Conservation (phyloP, 23 tunicate genomes). For the Clavelina lepadiformis region DNA sequence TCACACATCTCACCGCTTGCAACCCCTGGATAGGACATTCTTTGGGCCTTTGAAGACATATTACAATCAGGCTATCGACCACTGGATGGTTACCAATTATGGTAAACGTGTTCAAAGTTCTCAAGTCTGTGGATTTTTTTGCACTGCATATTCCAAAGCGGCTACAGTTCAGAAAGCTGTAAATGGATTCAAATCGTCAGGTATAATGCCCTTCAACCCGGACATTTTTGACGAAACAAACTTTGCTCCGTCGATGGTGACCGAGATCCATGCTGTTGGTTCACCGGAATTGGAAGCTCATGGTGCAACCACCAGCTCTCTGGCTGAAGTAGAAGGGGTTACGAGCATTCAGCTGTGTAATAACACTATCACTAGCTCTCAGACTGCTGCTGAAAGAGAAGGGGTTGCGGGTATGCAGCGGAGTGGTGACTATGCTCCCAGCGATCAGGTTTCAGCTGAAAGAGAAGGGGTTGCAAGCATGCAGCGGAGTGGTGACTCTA, state of each 20-base stretch:
- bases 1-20: conserved; percentile 22
- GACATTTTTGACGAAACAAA: conserved; percentile 1
- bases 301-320: no score
- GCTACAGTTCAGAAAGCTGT: not conserved
- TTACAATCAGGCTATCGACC: conserved; percentile 14
- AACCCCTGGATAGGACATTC: conserved; percentile 22
- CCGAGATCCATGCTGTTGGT: no score
- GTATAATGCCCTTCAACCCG: not conserved
- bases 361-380: no score
- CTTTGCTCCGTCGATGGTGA: not conserved
- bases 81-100: conserved; percentile 13
- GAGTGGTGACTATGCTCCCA: no score
- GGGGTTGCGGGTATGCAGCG: no score
- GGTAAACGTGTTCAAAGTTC: conserved; percentile 1
- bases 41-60: conserved; percentile 15
- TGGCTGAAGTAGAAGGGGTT: no score
- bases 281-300: no score
- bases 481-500: no score
- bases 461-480: no score
- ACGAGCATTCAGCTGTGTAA: no score
- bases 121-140: conserved; percentile 1
- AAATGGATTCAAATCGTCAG: conserved; percentile 2
- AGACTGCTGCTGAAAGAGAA: no score
- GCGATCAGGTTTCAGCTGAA: no score
- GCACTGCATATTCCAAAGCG: not conserved